Evolutionary conservation across 1,140 invertebrate genomes (phyloP).

Genomic region (Mercenaria mercenaria): DNA sequence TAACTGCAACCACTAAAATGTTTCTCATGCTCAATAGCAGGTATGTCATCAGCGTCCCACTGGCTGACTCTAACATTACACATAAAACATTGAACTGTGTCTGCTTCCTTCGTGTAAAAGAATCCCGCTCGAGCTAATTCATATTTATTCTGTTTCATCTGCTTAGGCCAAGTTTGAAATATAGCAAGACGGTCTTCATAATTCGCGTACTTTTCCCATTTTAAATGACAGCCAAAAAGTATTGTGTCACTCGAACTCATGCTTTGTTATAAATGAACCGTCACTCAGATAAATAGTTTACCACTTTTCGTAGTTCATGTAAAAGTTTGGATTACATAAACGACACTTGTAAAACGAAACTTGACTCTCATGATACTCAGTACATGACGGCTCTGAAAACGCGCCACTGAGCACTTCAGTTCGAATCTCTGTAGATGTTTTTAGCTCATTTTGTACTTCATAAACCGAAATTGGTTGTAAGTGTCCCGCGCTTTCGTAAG

Average conservation of each 20-base stretch:
- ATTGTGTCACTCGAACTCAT: conserved; percentile 13
- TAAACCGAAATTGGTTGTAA: not conserved
- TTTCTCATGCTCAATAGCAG: conserved; percentile 5
- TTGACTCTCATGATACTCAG: too few relatives aligned
- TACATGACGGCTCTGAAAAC: too few relatives aligned
- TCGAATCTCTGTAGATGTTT: too few relatives aligned
- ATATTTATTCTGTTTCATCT: conserved; percentile 40
- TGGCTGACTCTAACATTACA: conserved; percentile 10
- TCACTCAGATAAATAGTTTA: not conserved
- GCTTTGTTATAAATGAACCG: too few relatives aligned
- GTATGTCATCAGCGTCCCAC: not conserved
- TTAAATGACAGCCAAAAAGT: conserved; percentile 26
- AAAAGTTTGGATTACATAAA: too few relatives aligned
- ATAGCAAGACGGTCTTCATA: conserved; percentile 19
- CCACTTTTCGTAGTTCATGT: too few relatives aligned
- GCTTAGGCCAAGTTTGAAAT: conserved; percentile 9
- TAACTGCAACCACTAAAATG: conserved; percentile 10
- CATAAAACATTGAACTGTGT: conserved; percentile 25
- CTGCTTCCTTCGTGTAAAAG: conserved; percentile 34
- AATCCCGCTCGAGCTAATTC: conserved; percentile 14
- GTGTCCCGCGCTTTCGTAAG: not conserved
- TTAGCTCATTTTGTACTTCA: too few relatives aligned
- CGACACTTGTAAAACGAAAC: too few relatives aligned
- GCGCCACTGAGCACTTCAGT: too few relatives aligned
- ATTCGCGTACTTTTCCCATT: not conserved